Evolutionary conservation across 2,888 invertebrate genomes (phyloP), one percentile per base, ranked within the genome.

Genomic region (Drosophila seclusa): DNA sequence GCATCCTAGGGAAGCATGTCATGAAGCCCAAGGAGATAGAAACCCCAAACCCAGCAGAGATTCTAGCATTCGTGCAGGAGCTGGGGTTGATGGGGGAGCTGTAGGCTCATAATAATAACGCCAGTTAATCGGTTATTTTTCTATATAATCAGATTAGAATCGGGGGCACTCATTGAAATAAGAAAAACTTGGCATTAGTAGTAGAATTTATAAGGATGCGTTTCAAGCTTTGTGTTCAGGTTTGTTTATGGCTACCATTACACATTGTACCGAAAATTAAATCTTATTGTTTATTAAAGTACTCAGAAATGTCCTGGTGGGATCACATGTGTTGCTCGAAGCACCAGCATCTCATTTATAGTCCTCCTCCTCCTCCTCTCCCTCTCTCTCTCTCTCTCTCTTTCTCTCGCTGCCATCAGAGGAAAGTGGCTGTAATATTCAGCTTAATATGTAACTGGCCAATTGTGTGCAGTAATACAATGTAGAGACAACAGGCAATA

Each of bases 381-480:
- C 4, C 29, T 11, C 32, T 4, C 6, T 6, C 13, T 11, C 48
- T 27, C 21, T 29, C 29, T 21, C 42, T 42, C 6, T 8, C 31
- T 7, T n/a, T n/a, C n/a, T n/a, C 5, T 6, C 13, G 0, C 27
- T 48, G 6, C 18, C n/a, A n/a, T n/a, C 10, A 10, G 18, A 50
- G 18, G 27, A 13, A 29, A 4, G n/a, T 32, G 61, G 24, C 67
- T 59, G 61, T 68, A 59, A 71, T 72, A 72, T 69, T 49, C 61
- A 24, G 55, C 60, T 68, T 87, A 85, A 87, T 85, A 60, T 64
- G 67, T 71, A 73, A 85, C 83, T 77, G 89, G 89, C 83, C 83
- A 85, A 82, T 83, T 88, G 89, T 88, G 83, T 77, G 74, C 84
- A 74, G 80, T 83, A 83, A 81, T 81, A 61, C 73, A 54, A 68